These are phyloP conservation scores for Isoperla grammatica DNA, from an alignment of 2,888 invertebrate genomes.

Conservation along the genomic window DNA sequence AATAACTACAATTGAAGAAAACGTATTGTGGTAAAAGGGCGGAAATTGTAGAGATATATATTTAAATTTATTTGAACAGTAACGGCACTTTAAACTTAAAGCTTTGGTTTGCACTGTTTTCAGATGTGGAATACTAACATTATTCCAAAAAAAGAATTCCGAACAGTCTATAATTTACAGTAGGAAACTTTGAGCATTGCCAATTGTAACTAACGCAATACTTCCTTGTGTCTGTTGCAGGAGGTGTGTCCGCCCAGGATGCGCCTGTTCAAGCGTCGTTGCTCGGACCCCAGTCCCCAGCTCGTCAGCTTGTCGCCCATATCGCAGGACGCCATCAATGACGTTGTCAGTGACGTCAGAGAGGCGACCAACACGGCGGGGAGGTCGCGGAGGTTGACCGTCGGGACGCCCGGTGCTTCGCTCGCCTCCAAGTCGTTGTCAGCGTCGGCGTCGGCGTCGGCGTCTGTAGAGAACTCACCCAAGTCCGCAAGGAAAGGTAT, in stretches of 20 bases:
- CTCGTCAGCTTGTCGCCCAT: constrained; percentile 49
- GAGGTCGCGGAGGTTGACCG: background rate
- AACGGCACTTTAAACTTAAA: too few relatives aligned
- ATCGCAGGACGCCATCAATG: constrained; percentile 35
- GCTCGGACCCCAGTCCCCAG: constrained; percentile 53
- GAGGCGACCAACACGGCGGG: background rate
- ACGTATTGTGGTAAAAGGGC: too few relatives aligned
- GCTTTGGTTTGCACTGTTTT: too few relatives aligned
- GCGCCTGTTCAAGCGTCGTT: constrained; percentile 51
- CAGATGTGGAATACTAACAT: too few relatives aligned
- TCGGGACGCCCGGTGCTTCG: background rate
- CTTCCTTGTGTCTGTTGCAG: too few relatives aligned
- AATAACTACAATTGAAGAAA: too few relatives aligned
- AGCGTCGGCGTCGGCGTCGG: background rate
- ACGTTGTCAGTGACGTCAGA: background rate
- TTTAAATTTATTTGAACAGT: too few relatives aligned
- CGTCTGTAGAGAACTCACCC: constrained; percentile 34
- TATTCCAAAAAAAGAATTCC: too few relatives aligned
- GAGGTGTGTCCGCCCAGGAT: constrained; percentile 36
- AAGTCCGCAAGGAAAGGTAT: constrained; percentile 40
- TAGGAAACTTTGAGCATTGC: too few relatives aligned
- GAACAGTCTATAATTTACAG: too few relatives aligned
- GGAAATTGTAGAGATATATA: too few relatives aligned
- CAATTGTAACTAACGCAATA: too few relatives aligned
- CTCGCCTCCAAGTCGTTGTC: background rate